Conservation (phyloP, 2,888 invertebrate species). For the Ctena decussata region DNA sequence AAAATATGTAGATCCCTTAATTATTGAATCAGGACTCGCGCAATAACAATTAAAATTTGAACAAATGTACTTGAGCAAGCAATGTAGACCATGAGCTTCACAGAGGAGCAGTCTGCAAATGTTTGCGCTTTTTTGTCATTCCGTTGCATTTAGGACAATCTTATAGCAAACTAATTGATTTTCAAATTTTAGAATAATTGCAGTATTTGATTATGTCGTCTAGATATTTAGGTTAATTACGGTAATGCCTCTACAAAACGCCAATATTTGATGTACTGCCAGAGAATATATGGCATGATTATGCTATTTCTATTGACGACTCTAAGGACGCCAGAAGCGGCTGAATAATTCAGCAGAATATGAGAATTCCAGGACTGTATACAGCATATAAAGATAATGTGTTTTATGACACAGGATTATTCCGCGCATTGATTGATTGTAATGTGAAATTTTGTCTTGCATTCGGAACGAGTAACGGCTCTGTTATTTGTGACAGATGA, state of each 20-base stretch:
- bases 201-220: no score
- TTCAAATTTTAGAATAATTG: no score
- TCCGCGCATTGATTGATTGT: neutral
- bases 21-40: no score
- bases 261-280: neutral
- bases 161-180: no score
- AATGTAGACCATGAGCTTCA: no score
- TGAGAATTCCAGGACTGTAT: neutral
- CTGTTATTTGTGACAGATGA: neutral
- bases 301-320: neutral
- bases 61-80: no score
- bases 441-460: neutral
- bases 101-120: no score
- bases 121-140: no score
- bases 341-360: conserved; percentile 4
- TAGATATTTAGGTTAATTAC: neutral
- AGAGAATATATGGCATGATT: neutral
- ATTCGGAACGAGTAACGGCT: neutral
- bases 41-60: no score
- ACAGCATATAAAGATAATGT: neutral
- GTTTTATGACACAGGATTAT: neutral
- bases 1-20: conserved; percentile 4
- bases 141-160: no score
- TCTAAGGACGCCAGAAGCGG: neutral
- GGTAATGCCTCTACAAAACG: neutral